Base-by-base conservation (phyloP, 2,113 vertebrate genomes). In the Jacana jacana region DNA sequence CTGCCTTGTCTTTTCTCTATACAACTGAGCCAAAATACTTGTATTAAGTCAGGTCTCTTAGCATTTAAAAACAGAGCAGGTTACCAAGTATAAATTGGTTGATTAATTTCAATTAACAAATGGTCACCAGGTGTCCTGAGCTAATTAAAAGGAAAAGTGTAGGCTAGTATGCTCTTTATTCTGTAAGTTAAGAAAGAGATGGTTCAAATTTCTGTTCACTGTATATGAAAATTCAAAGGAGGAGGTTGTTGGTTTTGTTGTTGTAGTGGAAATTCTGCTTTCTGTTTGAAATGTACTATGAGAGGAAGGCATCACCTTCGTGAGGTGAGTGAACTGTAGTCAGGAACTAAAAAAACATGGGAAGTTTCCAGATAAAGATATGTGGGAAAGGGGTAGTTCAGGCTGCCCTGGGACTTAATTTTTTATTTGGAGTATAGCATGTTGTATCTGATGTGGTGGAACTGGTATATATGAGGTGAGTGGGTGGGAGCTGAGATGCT, bases 1-100 rank as follows among this genome's bases (percentile, higher is more conserved):
- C 2, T 42, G 3, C 5, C 5, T 73, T 44, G 3, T 0, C 0
- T 37, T 35, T 63, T 70, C 35, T 54, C 18, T 40, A 8, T 24
- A 17, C 0, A 19, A 7, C 5, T 6, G n/a, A 52, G n/a, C 10
- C 4, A 83, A 80, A 88, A 80, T 12, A 42, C 9, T 70, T 60
- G 60, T 11, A 77, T 28, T 6, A 72, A 76, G 4, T 2, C 11
- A 64, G 52, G 4, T 0, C 4, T 39, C 25, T 48, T 28, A 52
- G 8, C 3, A 80, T n/a, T 55, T 73, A 33, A 55, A 87, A 72
- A 30, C 24, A 69, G 9, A 86, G 24, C 18, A 65, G 28, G 51
- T 89, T 31, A 54, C 22, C 66, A 52, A 46, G 17, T 42, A 51
- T 31, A 79, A 88, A 61, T 9, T 54, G 7, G 10, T 70, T 86